Base-by-base conservation (phyloP, 2,888 invertebrate species). In the Microctonus aethiopoides region DNA sequence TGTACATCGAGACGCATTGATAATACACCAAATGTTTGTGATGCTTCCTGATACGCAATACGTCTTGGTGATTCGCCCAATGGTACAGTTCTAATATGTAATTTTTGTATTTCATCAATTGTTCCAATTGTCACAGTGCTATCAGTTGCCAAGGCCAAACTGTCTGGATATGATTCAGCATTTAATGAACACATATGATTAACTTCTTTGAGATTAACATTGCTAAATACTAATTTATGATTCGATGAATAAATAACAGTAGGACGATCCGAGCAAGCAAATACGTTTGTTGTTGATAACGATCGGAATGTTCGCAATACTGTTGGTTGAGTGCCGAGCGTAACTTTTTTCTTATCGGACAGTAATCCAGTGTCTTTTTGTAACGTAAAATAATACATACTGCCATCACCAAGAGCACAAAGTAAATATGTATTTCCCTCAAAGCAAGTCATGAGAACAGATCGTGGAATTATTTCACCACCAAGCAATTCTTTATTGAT, bases 191-290 rank as follows among this genome's bases (percentile, higher is more conserved):
- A 99, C 97, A 99, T 99, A 83, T 98, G 97, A 81, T 96, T 96
- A 0, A 99, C 96, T 86, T 96, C 96, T 81, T 95, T 95, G 65
- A 96, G 89, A 85, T 96, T 98, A 1, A 98, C 98, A 87, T 98
- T 99, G n/a, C 98, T 98, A 88, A 98, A 98, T 2, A 98, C 98
- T 36, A 98, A 90, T 87, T 98, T 98, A 86, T 98, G 97, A 88
- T 98, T 98, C n/a, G 97, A 97, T 5, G 98, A 98, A 88, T 99
- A 99, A 77, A 99, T 98, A 13, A 99, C 99, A 0, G 99, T 98
- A 0, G 99, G 99, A 62, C 99, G 91, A 87, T 99, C 99, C 0
- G 98, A 98, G 87, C 99, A 99, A 24, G 98, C 99, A 88, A 99
- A 99, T 39, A 99, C 98, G 86, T 98, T 99, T 16, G 95, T 96